Base-by-base conservation (phyloP, 2,888 invertebrate genomes). In the Embidobia sp. region DNA sequence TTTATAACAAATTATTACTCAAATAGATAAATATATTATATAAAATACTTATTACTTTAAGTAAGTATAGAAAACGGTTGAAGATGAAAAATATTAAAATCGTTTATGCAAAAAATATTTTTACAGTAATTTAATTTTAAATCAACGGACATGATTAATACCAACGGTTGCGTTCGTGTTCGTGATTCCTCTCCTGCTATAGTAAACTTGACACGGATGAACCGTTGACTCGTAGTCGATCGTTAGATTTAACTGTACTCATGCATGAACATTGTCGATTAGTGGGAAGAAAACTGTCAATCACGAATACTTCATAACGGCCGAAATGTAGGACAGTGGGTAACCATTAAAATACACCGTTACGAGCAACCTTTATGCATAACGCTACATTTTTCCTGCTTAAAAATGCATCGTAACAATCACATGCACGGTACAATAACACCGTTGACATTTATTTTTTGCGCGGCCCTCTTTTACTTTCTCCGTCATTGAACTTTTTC, bases 261-360 rank as follows among this genome's bases (percentile, higher is more conserved):
- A 64, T 51, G 42, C 46, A 66, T 22, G 42, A 53, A 61, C 31
- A 67, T 61, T 67, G 75, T 63, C 33, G 55, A 55, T 61, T 22
- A 16, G 42, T 31, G 40, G 7, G 42, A 53, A 63, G 31, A 59
- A 63, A 66, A 48, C 72, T 61, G 72, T 77, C 72, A 67, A 77
- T 66, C 66, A 72, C 40, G 59, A 51, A 49, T 37, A 46, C 57
- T 55, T 64, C 51, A 63, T 75, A 53, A 75, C 29, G 77, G 64
- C 69, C 67, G 72, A 84, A 85, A 88, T 88, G 85, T 88, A 85
- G 88, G 86, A 87, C 88, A 87, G 84, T 84, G 84, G 83, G 84
- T 86, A 82, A 85, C 81, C 85, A 88, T 85, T 86, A 84, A 82
- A 87, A 86, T 85, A 82, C 81, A 88, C 88, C 89, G 89, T 89